Evolutionary conservation across 2,113 vertebrate genomes (phyloP).

Genomic region (Dendropsophus ebraccatus): DNA sequence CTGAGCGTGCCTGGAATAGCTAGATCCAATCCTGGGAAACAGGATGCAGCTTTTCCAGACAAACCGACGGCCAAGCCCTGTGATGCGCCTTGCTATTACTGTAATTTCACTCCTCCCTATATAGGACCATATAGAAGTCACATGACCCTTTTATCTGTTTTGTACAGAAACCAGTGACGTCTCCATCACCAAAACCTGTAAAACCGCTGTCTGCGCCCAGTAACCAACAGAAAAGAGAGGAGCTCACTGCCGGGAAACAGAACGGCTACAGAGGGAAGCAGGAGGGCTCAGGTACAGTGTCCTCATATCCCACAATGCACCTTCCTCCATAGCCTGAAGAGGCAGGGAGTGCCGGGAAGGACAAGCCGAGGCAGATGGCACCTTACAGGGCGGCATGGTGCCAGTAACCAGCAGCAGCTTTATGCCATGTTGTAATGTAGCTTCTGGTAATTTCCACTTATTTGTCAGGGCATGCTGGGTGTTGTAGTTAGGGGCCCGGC

Average conservation of each 20-base stretch:
- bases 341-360: neutral
- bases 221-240: conserved; percentile 9
- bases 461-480: too few species aligned
- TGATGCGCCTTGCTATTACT: too few species aligned
- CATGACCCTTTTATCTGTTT: neutral
- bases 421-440: too few species aligned
- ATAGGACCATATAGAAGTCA: neutral
- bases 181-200: neutral
- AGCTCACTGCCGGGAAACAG: neutral
- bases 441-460: too few species aligned
- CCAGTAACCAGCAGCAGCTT: too few species aligned
- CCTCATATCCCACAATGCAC: neutral
- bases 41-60: too few species aligned
- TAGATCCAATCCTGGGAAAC: too few species aligned
- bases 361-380: neutral
- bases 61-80: too few species aligned
- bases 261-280: conserved; percentile 25
- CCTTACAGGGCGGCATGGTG: too few species aligned
- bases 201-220: neutral
- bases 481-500: too few species aligned
- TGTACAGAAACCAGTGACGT: neutral
- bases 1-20: too few species aligned
- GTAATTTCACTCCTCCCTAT: too few species aligned
- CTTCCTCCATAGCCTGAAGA: neutral
- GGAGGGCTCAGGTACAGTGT: neutral